These are phyloP conservation scores for Leucania comma DNA, from an alignment of 2,888 invertebrate genomes.

Conservation along the genomic window DNA sequence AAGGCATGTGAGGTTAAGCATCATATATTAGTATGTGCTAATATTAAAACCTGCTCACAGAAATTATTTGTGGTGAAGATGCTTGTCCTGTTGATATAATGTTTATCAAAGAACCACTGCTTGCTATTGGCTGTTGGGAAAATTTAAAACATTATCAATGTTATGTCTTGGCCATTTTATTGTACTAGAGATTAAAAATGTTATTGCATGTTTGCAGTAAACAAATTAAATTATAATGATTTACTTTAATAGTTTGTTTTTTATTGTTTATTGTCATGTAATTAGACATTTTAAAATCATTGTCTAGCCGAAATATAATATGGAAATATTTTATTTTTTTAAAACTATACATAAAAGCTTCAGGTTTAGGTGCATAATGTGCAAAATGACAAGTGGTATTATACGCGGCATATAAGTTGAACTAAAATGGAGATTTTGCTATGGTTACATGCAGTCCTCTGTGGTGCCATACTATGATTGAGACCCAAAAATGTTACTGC, in stretches of 20 bases:
- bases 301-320: no score
- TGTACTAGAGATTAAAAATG: not conserved
- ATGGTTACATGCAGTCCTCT: no score
- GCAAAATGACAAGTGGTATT: no score
- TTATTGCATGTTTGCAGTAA: not conserved
- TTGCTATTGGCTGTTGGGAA: slow-evolving; percentile 85
- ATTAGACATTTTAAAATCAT: no score
- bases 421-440: no score
- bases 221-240: not conserved
- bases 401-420: no score
- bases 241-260: not conserved
- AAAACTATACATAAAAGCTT: no score
- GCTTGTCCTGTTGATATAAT: slow-evolving; percentile 89
- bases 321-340: no score
- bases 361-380: no score
- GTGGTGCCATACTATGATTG: no score
- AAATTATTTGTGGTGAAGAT: slow-evolving; percentile 86
- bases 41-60: slow-evolving; percentile 82
- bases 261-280: not conserved
- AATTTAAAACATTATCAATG: slow-evolving; percentile 64
- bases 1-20: slow-evolving; percentile 63
- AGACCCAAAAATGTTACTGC: no score
- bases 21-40: slow-evolving; percentile 70
- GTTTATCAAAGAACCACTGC: slow-evolving; percentile 89
- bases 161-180: slow-evolving; percentile 13